Evolutionary conservation across 2,797 vertebrate species (phyloP).

Genomic region (Semotilus atromaculatus): DNA sequence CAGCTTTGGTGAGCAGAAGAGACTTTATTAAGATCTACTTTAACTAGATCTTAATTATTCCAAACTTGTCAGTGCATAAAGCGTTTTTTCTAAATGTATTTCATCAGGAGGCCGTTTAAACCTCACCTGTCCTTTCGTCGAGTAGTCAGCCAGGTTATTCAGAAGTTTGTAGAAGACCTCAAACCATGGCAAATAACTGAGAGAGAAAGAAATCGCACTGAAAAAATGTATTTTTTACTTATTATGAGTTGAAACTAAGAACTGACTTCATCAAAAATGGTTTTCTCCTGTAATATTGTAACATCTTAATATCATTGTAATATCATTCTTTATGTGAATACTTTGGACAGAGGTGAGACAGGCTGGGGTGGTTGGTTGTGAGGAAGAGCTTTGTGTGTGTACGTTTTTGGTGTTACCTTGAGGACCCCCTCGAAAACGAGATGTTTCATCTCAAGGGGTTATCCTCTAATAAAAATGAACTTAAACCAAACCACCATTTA

Average conservation of each 20-base stretch:
- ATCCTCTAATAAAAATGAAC: no score
- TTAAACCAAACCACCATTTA: no score
- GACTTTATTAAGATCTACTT: neutral
- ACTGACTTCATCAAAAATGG: no score
- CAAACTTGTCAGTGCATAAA: neutral
- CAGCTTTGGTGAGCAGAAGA: neutral
- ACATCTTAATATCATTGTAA: no score
- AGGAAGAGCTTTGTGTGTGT: no score
- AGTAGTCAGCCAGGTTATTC: conserved; percentile 85
- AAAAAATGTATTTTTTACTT: neutral
- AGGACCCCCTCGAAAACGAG: no score
- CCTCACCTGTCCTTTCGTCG: conserved; percentile 85
- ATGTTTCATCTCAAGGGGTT: no score
- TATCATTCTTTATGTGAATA: no score
- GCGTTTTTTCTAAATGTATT: neutral
- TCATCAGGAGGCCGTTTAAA: neutral
- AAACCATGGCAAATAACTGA: conserved; percentile 90
- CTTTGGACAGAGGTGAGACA: no score
- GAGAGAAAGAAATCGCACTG: conserved; percentile 7
- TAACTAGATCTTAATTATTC: neutral
- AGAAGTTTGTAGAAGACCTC: conserved; percentile 93
- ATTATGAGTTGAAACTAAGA: neutral
- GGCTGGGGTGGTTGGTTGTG: no score
- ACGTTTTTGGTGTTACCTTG: no score
- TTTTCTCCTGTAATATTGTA: no score